Conservation (phyloP, 2,888 invertebrate genomes). For the Drosophila suboccidentalis region DNA sequence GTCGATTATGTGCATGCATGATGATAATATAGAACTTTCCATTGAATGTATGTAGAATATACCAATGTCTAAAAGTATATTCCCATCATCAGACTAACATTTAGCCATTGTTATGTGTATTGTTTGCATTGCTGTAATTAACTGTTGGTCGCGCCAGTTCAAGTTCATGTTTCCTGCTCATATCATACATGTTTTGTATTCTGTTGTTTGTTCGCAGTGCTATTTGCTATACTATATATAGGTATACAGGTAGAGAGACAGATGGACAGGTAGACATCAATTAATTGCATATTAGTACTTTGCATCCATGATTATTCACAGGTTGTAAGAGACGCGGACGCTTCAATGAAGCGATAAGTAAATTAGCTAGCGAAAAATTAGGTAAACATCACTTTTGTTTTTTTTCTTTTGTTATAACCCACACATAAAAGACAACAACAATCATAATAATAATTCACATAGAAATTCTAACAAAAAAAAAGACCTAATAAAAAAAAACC, state of each 20-base stretch:
- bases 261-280: slow-evolving; percentile 48
- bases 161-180: slow-evolving; percentile 55
- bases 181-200: slow-evolving; percentile 20
- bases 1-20: slow-evolving; percentile 28
- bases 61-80: slow-evolving; percentile 18
- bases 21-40: slow-evolving; percentile 11
- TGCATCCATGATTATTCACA: slow-evolving; percentile 35
- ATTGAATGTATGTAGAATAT: slow-evolving; percentile 1
- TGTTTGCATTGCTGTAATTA: slow-evolving; percentile 45
- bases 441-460: slow-evolving; percentile 27
- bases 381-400: slow-evolving; percentile 26
- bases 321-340: slow-evolving; percentile 27
- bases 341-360: slow-evolving; percentile 54
- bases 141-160: slow-evolving; percentile 46
- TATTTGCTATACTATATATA: not conserved
- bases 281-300: slow-evolving; percentile 67
- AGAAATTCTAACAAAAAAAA: slow-evolving; percentile 25
- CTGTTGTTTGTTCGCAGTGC: not conserved
- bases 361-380: slow-evolving; percentile 31
- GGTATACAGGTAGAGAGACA: not conserved
- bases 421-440: slow-evolving; percentile 17
- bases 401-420: slow-evolving; percentile 5
- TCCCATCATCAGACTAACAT: slow-evolving; percentile 51
- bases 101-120: slow-evolving; percentile 53
- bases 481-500: slow-evolving; percentile 11